Evolutionary conservation across 2,888 invertebrate genomes (phyloP).

Genomic region (Oligia fasciuncula): DNA sequence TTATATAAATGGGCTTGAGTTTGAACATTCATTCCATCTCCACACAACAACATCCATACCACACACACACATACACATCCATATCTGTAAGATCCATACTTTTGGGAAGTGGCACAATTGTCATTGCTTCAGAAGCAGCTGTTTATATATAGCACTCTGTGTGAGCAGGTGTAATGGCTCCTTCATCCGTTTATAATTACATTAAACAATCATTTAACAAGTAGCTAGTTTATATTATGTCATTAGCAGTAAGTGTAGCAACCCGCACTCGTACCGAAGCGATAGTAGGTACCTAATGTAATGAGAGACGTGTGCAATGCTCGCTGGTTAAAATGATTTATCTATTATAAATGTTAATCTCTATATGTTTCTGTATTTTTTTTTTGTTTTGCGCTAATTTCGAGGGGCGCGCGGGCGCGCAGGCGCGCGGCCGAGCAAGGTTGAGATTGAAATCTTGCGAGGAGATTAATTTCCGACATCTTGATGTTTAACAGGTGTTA

Average conservation of each 20-base stretch:
- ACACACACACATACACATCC: too few relatives aligned
- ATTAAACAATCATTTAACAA: constrained; percentile 2
- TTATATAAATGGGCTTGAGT: neutral
- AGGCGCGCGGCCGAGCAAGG: constrained; percentile 6
- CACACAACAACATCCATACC: too few relatives aligned
- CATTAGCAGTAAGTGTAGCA: constrained; percentile 18
- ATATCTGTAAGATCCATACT: too few relatives aligned
- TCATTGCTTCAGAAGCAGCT: too few relatives aligned
- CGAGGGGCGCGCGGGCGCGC: neutral
- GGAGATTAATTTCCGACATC: neutral
- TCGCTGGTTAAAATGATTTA: constrained; percentile 35
- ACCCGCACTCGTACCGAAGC: neutral
- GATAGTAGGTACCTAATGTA: neutral
- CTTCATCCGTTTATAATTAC: neutral
- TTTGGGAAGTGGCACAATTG: too few relatives aligned
- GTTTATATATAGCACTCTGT: too few relatives aligned
- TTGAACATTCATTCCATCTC: neutral
- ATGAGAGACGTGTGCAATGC: constrained; percentile 13
- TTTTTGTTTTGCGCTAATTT: constrained; percentile 3
- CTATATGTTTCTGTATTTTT: constrained; percentile 10
- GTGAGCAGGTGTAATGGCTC: neutral
- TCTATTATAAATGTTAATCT: constrained; percentile 35
- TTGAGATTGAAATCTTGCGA: neutral
- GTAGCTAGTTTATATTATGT: constrained; percentile 1
- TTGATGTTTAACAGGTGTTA: neutral